Base-by-base conservation (phyloP, 2,113 vertebrate genomes). In the Cheilinus undulatus region DNA sequence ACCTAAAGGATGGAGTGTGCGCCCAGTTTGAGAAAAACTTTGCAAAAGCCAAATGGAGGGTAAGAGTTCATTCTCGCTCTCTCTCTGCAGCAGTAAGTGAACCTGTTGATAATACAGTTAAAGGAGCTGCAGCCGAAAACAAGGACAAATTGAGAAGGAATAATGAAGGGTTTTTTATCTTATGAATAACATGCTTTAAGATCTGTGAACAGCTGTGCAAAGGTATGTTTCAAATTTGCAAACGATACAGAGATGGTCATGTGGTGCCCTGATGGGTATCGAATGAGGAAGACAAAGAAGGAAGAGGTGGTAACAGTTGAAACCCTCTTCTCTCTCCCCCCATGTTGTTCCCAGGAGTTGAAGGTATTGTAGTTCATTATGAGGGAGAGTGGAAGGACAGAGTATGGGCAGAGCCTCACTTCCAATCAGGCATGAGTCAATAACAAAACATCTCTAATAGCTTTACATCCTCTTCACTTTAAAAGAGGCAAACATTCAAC, bases 21-120 rank as follows among this genome's bases (percentile, higher is more conserved):
- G 95, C 95, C 56, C 95, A 96, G 82, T 95, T 96, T 77, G 94
- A 95, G 89, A 96, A 96, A 88, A 96, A 96, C 87, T 96, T 96
- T 85, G 95, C 95, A 38, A 96, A 96, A 76, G 94, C 95, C 77
- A 95, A 95, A 42, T 96, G 95, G 95, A 88, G 94, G 94, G 95
- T 96, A 91, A 84, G 94, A 81, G 43, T 36, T 69, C 27, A n/a
- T 30, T 36, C 32, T 32, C n/a, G 19, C 7, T 36, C 3, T 8
- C 8, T 8, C n/a, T 10, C 45, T 43, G 9, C 19, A 17, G 13
- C 19, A 59, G 38, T 54, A 36, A 43, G 51, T 59, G 0, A 63
- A 27, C 12, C 48, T 50, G n/a, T 17, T 56, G 36, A n/a, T n/a
- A n/a, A n/a, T n/a, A n/a, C n/a, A n/a, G n/a, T n/a, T n/a, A n/a